Base-by-base conservation (phyloP, 2,888 invertebrate species). In the Himalopsyche japonica region DNA sequence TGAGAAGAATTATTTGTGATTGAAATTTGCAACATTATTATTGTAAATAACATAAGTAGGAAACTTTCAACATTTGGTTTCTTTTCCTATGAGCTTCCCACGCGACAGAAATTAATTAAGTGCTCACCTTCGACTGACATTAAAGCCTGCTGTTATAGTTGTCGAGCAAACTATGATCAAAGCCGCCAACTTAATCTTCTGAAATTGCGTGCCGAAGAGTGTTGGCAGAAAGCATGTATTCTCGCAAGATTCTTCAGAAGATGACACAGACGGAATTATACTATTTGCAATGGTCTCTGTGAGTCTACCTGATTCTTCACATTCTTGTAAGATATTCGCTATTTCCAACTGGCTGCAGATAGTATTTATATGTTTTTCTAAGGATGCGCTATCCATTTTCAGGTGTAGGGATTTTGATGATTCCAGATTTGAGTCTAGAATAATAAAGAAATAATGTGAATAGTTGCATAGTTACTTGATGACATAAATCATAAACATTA, bases 311-410 rank as follows among this genome's bases (percentile, higher is more conserved):
- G 90, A 92, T 15, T 90, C 90, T 89, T 96, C 96, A 86, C 95
- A 94, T 3, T 92, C 92, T 0, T 94, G 92, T 27, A 97, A 89
- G 89, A 95, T 96, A 88, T 96, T 95, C 0, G 95, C 94, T 0
- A 97, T 93, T 88, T 98, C 97, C 88, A 95, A 94, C 89, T 98
- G 98, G n/a, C 95, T 92, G 6, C 94, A 93, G 87, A 98, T 95
- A 0, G 96, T 96, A 83, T 95, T 95, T 87, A 97, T 95, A 87
- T 97, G 95, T 87, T 94, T 95, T 89, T 95, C 95, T 87, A 97
- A 94, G n/a, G 95, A 94, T 86, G 93, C 92, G 32, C 94, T 93
- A 89, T 95, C 95, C 89, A 96, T 92, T 89, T 95, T 94, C 92
- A 96, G 94, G 8, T 95, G 93, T 76, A 96, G 91, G 0, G 93